phyloP scores from a whole-genome alignment of 2,113 vertebrate genomes.

The Notarius lentiginosus region DNA sequence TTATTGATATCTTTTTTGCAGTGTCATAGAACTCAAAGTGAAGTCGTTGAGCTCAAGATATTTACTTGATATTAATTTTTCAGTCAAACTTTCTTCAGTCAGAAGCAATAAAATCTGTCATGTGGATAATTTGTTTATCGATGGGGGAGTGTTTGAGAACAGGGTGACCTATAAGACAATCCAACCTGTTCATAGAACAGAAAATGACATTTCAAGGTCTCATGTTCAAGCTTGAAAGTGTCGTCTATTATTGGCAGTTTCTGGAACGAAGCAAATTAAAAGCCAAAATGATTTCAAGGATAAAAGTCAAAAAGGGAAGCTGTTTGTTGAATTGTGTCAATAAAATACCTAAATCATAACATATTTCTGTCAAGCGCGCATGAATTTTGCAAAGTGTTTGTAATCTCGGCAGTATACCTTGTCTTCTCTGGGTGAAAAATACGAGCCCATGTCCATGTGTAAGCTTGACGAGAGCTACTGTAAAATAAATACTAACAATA shows the following conservation, averaged over 20 bases:
- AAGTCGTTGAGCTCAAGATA: background rate
- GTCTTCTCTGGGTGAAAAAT: background rate
- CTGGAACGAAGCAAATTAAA: background rate
- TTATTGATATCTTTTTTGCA: background rate
- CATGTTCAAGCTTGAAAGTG: background rate
- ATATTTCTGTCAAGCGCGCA: background rate
- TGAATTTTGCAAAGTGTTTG: background rate
- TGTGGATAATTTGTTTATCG: background rate
- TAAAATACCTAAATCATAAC: background rate
- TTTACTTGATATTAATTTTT: background rate
- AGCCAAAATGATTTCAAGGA: background rate
- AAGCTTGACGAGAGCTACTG: background rate
- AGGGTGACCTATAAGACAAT: no score
- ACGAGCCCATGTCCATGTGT: no score
- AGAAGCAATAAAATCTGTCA: background rate
- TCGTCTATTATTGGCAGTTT: background rate
- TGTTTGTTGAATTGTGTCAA: background rate
- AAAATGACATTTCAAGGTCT: no score
- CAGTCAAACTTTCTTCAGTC: background rate
- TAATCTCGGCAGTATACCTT: background rate
- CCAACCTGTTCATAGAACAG: no score
- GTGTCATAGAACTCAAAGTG: background rate
- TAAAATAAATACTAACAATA: background rate
- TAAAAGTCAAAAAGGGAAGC: background rate
- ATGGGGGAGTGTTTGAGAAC: background rate